Conservation (phyloP, 2,888 invertebrate genomes). For the Elysia crispata region DNA sequence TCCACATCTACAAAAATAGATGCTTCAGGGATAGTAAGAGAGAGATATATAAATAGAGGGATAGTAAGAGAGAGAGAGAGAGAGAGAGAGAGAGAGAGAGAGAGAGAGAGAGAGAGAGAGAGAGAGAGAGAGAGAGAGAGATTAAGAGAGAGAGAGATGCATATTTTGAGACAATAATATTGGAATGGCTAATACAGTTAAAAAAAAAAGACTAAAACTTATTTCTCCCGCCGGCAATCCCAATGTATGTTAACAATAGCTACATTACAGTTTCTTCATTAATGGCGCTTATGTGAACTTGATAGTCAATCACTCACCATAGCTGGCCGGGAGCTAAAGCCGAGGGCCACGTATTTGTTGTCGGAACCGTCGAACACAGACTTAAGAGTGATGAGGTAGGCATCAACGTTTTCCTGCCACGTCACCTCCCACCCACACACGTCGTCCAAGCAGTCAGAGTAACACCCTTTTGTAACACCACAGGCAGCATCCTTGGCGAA, state of each 20-base stretch:
- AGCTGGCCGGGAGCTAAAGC: constrained; percentile 5
- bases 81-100: constrained; percentile 4
- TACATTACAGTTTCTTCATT: no score
- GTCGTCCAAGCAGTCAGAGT: constrained; percentile 22
- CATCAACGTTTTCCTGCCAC: constrained; percentile 28
- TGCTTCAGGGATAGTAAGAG: no score
- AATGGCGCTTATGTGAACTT: no score
- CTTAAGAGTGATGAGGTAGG: constrained; percentile 24
- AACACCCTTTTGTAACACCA: constrained; percentile 40
- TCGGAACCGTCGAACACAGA: neutral
- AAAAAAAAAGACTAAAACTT: no score
- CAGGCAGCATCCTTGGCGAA: constrained; percentile 28
- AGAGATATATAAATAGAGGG: no score
- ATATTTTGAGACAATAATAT: neutral
- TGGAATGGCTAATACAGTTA: no score
- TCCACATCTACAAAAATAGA: no score
- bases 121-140: constrained; percentile 9
- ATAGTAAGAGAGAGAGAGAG: neutral
- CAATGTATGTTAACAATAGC: no score
- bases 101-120: constrained; percentile 9
- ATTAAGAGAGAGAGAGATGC: neutral
- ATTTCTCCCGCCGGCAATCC: no score
- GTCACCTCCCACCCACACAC: constrained; percentile 33
- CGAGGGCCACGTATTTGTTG: constrained; percentile 34
- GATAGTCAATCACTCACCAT: neutral